Conservation (phyloP, 2,797 vertebrate species). For the Serranus cabrilla region DNA sequence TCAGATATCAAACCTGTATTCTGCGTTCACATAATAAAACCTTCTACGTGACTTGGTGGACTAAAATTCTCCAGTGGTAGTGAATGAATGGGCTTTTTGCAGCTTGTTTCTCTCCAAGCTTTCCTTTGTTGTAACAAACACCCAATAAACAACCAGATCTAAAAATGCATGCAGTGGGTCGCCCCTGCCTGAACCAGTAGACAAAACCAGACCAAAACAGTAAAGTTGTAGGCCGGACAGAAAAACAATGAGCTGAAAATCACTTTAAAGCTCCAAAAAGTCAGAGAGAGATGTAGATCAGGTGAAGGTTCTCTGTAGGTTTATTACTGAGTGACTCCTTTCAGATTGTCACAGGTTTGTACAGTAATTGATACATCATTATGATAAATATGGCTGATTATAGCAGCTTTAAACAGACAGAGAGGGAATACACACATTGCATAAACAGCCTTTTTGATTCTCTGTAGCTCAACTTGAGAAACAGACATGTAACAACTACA, state of each 20-base stretch:
- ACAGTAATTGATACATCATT: neutral
- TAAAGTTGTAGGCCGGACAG: too few relatives aligned
- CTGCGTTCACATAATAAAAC: neutral
- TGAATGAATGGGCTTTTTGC: neutral
- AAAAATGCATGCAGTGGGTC: too few relatives aligned
- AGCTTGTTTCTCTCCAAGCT: neutral
- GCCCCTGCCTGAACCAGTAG: too few relatives aligned
- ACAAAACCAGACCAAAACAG: neutral
- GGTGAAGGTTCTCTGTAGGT: neutral
- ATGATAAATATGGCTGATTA: neutral
- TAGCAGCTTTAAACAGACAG: neutral
- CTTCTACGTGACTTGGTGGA: neutral
- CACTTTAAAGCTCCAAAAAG: neutral
- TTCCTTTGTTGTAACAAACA: too few relatives aligned
- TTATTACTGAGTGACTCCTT: neutral
- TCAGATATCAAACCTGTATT: neutral
- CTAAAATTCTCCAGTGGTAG: neutral
- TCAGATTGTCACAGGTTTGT: neutral
- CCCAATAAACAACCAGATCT: too few relatives aligned
- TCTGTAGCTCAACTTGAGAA: neutral
- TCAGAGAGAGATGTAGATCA: neutral
- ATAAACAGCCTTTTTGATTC: neutral
- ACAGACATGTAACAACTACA: neutral
- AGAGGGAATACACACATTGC: neutral
- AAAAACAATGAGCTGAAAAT: neutral